Evolutionary conservation across 2,797 vertebrate species (phyloP), one percentile per base, ranked within the genome.

Genomic region (Chrosomus eos): DNA sequence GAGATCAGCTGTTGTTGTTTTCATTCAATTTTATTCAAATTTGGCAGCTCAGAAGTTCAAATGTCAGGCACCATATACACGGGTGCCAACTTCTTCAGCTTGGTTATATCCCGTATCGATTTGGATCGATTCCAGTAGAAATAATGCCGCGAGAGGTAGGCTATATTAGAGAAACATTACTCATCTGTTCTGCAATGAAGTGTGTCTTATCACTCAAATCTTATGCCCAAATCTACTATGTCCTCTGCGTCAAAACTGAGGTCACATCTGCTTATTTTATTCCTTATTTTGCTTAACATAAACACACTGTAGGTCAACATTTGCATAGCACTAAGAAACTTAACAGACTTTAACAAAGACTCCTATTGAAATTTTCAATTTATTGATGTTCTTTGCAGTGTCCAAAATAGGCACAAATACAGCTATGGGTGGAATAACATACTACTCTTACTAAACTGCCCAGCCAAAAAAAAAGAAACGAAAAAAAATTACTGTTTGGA

Each of bases 291-390:
- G 84, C 53, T 79, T 85, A 86, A 87, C 26, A 82, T 70, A 86
- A 86, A 86, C 82, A 85, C 74, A 40, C 58, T 55, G 73, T 87
- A 86, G 88, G 87, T 85, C 87, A 86, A 51, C 8, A 88, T 89
- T 88, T 88, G 75, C 87, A 85, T 89, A 18, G 73, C 21, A 33
- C 48, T 72, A 31, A 82, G 14, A 72, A 83, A 67, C 79, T 82
- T 62, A 26, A 45, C 55, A 84, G 67, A 74, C 51, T 48, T 79
- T n/a, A 67, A 87, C 75, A 83, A 82, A 82, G 85, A 48, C 64
- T 66, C 67, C 31, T n/a, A 55, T 73, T 82, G 45, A 84, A 67
- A 28, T 73, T 21, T 19, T 60, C 6, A 51, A 80, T 28, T 80
- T 51, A 26, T 80, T 80, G 28, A 26, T 23, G 36, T 31, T 72